Base-by-base conservation (phyloP, 2,888 invertebrate genomes). In the Brachyptera risi region DNA sequence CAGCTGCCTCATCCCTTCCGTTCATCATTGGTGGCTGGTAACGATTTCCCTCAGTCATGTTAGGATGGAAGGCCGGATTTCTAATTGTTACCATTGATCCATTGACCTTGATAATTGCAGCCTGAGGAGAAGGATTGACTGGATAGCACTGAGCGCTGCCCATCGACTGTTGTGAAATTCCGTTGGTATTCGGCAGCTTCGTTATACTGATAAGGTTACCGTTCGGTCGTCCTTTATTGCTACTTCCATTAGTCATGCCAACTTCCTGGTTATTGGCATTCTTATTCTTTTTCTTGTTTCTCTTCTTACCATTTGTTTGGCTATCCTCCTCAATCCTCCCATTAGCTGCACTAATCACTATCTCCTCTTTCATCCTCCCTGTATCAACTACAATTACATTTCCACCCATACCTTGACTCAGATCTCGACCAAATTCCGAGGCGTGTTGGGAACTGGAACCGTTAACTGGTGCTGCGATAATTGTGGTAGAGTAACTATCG, bases 51-150 rank as follows among this genome's bases (percentile, higher is more conserved):
- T 74, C 73, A 42, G 75, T 74, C 47, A 75, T 75, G 1, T 75
- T 61, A 54, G 57, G 63, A 23, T 77, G 81, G 73, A 86, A 78
- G 0, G 85, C 72, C 0, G 90, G 90, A 74, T 90, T 90, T 11
- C 91, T 78, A 56, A 91, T 92, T 0, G 91, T 91, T 63, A 89
- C 91, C 90, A 91, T 91, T 9, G 86, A 84, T 64, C 85, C 86
- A 66, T 83, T 84, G 7, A 76, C 74, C 68, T 84, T 85, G 68
- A 85, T 85, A 65, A 86, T 86, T 2, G 85, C 82, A 2, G 84
- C 84, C 60, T 82, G 82, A n/a, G n/a, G n/a, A 64, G 77, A 19
- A 2, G 47, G 21, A n/a, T 9, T 15, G 3, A 24, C 23, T 2
- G 44, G 15, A n/a, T 47, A 21, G n/a, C 9, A 11, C 47, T 24